Percentiles rank a stretch among this genome's conserved stretches.
Evolutionary conservation across 1,140 invertebrate genomes (phyloP).

Genomic region (Trichonephila clavata): DNA sequence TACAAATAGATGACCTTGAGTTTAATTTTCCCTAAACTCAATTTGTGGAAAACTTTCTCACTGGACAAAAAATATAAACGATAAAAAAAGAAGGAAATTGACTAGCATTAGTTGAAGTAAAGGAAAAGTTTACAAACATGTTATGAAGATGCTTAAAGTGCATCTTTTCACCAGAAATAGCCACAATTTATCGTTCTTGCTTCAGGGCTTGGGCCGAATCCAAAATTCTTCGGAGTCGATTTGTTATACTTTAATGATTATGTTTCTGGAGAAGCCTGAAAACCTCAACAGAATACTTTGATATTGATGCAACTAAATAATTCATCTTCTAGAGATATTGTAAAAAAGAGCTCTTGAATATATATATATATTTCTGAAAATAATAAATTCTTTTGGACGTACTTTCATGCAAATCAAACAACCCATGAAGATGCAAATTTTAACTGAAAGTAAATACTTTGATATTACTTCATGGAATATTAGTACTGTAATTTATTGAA

Average conservation of each 20-base stretch:
- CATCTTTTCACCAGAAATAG: slow-evolving; percentile 9
- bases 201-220: slow-evolving; percentile 47
- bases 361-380: background rate
- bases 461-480: too few species aligned
- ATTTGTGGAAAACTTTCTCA: background rate
- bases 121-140: background rate
- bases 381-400: background rate
- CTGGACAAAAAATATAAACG: background rate
- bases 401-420: background rate
- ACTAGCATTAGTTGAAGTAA: background rate
- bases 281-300: slow-evolving; percentile 9
- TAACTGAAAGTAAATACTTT: background rate
- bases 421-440: background rate
- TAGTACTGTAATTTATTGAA: too few species aligned
- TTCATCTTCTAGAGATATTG: background rate
- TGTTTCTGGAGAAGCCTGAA: slow-evolving; percentile 18
- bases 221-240: slow-evolving; percentile 50
- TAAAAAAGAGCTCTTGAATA: background rate
- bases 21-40: background rate
- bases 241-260: slow-evolving; percentile 63
- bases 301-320: slow-evolving; percentile 35
- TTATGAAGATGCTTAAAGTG: slow-evolving; percentile 25
- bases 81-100: background rate
- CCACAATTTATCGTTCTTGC: slow-evolving; percentile 45
- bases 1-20: too few species aligned